phyloP scores from a whole-genome alignment of 2,797 vertebrate genomes.

The Naso thynnoides region DNA sequence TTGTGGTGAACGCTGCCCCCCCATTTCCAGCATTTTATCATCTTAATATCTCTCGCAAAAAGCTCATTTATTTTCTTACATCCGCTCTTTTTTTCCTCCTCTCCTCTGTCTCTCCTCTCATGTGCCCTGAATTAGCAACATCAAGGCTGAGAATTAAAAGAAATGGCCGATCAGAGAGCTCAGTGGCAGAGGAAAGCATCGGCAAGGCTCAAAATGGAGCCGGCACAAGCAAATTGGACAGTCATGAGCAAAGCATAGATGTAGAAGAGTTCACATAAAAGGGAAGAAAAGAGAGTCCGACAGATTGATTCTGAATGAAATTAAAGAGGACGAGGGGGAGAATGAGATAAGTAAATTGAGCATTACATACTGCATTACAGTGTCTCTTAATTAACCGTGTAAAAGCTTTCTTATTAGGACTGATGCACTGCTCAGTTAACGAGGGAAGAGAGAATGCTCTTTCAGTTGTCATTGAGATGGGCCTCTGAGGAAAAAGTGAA shows the following conservation, averaged over 20 bases:
- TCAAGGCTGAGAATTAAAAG: constrained; percentile 67
- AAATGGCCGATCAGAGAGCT: constrained; percentile 49
- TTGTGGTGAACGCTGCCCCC: constrained; percentile 57
- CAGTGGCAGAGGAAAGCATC: constrained; percentile 35
- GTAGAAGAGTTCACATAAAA: constrained; percentile 56
- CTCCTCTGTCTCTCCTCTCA: constrained; percentile 14
- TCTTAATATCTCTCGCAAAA: constrained; percentile 51
- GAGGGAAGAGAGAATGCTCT: constrained; percentile 70
- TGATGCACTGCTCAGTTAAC: constrained; percentile 71
- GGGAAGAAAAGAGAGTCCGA: constrained; percentile 39
- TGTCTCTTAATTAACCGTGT: constrained; percentile 85
- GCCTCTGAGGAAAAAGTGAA: constrained; percentile 58
- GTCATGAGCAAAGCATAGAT: constrained; percentile 44
- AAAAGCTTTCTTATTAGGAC: constrained; percentile 86
- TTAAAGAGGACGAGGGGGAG: constrained; percentile 70
- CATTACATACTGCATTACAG: constrained; percentile 81
- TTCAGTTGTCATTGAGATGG: constrained; percentile 68
- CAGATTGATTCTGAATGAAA: constrained; percentile 80
- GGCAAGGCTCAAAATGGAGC: constrained; percentile 74
- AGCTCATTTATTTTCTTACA: constrained; percentile 42
- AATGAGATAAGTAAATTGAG: constrained; percentile 81
- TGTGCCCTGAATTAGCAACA: constrained; percentile 61
- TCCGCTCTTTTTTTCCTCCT: background rate
- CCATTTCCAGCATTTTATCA: constrained; percentile 61
- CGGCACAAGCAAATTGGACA: constrained; percentile 58